These are phyloP conservation scores for Eumacrocentrus americanus DNA, from an alignment of 2,888 invertebrate species.

Conservation along the genomic window DNA sequence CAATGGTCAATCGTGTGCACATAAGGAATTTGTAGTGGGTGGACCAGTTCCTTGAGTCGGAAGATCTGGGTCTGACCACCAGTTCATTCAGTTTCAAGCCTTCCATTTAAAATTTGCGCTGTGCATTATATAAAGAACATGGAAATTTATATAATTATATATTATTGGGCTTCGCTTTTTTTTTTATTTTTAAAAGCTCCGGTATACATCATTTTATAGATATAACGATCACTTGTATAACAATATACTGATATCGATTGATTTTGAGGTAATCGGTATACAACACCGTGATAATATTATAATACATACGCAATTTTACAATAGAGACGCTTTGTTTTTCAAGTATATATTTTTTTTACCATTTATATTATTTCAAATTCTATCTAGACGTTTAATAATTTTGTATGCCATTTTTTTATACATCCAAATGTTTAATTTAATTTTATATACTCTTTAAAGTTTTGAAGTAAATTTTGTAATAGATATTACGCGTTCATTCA, in stretches of 20 bases:
- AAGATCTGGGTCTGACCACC: conserved; percentile 38
- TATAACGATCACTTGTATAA: conserved; percentile 37
- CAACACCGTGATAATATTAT: conserved; percentile 34
- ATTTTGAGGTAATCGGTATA: conserved; percentile 40
- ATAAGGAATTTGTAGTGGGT: conserved; percentile 49
- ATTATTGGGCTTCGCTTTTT: conserved; percentile 9
- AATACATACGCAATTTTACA: conserved; percentile 39
- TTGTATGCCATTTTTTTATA: not conserved
- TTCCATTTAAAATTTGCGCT: conserved; percentile 1
- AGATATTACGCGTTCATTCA: not conserved
- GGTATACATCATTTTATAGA: conserved; percentile 33
- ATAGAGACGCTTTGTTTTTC: conserved; percentile 26
- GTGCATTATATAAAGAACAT: not conserved
- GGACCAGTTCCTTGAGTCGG: conserved; percentile 47
- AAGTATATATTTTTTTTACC: conserved; percentile 23
- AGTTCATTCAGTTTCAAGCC: not conserved
- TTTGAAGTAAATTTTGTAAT: not conserved
- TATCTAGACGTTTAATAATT: not conserved
- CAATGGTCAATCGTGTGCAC: conserved; percentile 21
- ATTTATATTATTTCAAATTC: not conserved
- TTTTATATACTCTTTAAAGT: not conserved
- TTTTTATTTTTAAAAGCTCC: conserved; percentile 34
- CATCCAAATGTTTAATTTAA: not conserved
- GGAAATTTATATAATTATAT: not conserved
- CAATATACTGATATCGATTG: conserved; percentile 38